Evolutionary conservation across 2,888 invertebrate species (phyloP).

Genomic region (Dynastes maya): DNA sequence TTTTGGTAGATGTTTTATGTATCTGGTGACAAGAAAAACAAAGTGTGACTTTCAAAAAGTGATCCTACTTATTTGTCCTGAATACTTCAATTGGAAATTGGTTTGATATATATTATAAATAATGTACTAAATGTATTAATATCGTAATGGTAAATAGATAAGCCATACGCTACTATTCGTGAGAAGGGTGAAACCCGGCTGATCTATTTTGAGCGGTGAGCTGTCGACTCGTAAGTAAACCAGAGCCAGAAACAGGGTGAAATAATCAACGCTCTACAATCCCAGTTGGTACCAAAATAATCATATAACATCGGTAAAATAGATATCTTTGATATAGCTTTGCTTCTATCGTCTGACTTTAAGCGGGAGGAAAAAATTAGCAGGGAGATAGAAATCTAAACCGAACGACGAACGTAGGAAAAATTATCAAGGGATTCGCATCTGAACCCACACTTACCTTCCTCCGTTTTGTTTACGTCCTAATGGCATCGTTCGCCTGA

Average conservation of each 20-base stretch:
- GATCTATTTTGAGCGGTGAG: constrained; percentile 39
- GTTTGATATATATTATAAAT: no score
- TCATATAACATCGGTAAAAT: neutral
- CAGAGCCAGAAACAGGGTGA: neutral
- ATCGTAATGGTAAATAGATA: neutral
- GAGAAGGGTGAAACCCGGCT: constrained; percentile 38
- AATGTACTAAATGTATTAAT: no score
- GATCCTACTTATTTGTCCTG: no score
- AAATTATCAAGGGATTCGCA: neutral
- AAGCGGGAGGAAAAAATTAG: neutral
- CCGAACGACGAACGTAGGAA: neutral
- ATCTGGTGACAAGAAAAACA: no score
- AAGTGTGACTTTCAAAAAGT: no score
- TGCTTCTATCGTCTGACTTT: neutral
- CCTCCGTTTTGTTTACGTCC: constrained; percentile 44
- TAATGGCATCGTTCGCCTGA: constrained; percentile 41
- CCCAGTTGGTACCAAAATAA: neutral
- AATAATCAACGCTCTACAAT: constrained; percentile 9
- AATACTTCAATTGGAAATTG: no score
- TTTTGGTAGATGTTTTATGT: no score
- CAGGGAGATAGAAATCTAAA: neutral
- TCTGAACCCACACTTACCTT: constrained; percentile 20
- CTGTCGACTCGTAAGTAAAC: constrained; percentile 6
- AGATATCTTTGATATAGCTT: neutral
- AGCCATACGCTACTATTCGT: neutral